phyloP scores from a whole-genome alignment of 1,140 invertebrate genomes.

The Caenorhabditis tropicalis region DNA sequence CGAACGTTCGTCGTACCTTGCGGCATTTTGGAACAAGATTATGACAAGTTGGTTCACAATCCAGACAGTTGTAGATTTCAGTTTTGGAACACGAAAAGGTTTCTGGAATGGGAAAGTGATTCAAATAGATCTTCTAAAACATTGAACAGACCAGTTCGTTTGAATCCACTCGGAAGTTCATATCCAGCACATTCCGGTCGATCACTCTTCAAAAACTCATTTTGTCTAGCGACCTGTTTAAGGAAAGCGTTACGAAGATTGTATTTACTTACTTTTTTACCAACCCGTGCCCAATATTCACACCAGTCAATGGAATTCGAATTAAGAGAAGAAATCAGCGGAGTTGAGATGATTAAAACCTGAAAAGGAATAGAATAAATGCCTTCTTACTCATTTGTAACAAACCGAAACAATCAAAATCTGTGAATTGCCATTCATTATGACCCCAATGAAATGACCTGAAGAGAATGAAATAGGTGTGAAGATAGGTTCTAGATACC shows the following conservation, averaged over 20 bases:
- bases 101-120: neutral
- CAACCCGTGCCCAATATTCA: slow-evolving; percentile 25
- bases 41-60: slow-evolving; percentile 32
- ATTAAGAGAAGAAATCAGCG: neutral
- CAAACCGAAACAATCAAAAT: neutral
- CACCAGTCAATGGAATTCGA: slow-evolving; percentile 36
- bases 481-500: slow-evolving; percentile 25
- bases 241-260: neutral
- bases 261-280: neutral
- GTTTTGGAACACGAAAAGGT: slow-evolving; percentile 19
- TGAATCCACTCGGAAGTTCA: neutral
- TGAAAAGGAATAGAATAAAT: neutral
- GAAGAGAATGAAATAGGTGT: neutral
- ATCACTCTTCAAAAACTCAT: slow-evolving; percentile 36
- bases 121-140: neutral
- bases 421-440: neutral
- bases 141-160: neutral
- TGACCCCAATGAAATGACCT: neutral
- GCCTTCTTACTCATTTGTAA: too few relatives aligned
- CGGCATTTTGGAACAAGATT: slow-evolving; percentile 21
- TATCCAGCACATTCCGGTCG: slow-evolving; percentile 10
- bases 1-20: slow-evolving; percentile 15
- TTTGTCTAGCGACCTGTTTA: slow-evolving; percentile 15
- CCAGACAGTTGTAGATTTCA: slow-evolving; percentile 8
- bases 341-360: neutral